Conservation (phyloP, 2,113 vertebrate genomes). For the Takifugu flavidus region DNA sequence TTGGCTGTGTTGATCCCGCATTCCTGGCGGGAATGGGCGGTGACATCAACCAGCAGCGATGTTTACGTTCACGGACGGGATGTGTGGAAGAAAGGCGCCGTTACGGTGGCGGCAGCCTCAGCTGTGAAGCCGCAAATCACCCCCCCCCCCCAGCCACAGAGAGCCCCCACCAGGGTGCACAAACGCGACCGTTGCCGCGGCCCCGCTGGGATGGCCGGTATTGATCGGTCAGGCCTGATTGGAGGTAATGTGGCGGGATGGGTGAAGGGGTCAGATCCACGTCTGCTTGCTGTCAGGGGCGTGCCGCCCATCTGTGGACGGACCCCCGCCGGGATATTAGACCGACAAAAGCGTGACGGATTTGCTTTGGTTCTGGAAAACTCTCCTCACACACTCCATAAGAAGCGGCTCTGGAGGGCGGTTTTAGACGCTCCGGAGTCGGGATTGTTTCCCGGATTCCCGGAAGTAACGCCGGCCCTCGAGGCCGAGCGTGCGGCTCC, state of each 20-base stretch:
- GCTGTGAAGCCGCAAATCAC: conserved; percentile 47
- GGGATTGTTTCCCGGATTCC: conserved; percentile 45
- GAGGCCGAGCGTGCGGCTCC: conserved; percentile 40
- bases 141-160: conserved; percentile 23
- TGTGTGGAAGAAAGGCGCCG: background rate
- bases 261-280: conserved; percentile 69
- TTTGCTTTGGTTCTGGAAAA: conserved; percentile 2
- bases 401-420: conserved; percentile 3
- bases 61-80: conserved; percentile 43
- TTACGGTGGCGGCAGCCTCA: conserved; percentile 27
- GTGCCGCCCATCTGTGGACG: conserved; percentile 70
- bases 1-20: no score
- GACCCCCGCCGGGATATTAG: conserved; percentile 29
- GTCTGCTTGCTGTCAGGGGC: conserved; percentile 58
- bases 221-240: conserved; percentile 71
- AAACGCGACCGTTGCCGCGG: conserved; percentile 31
- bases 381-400: conserved; percentile 1
- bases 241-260: conserved; percentile 58
- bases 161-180: conserved; percentile 22
- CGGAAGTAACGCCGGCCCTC: conserved; percentile 28
- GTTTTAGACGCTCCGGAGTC: conserved; percentile 27
- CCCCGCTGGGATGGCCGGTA: conserved; percentile 57
- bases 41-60: background rate
- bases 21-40: background rate
- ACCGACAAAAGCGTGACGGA: conserved; percentile 14